Evolutionary conservation across 2,888 invertebrate genomes (phyloP), one percentile per base, ranked within the genome.

Genomic region (Entomobrya multifasciata): DNA sequence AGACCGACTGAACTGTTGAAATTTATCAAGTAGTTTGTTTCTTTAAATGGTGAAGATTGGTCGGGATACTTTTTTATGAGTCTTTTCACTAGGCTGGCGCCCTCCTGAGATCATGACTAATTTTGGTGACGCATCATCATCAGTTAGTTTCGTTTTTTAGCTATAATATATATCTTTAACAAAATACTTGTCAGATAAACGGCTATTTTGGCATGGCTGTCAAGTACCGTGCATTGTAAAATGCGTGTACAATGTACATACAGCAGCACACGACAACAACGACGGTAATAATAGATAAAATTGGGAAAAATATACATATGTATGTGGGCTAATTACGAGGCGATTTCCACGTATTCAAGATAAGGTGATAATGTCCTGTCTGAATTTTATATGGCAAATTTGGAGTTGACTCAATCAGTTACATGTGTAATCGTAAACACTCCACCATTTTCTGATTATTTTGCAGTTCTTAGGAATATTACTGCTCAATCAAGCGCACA

Each of bases 101-200:
- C 86, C 86, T 80, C 74, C 80, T 86, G 80, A 36, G 80, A 74
- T 85, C 86, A 86, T 86, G 86, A 86, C 86, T 86, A 86, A 80
- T 86, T 86, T 86, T 80, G 86, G 86, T 77, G 57, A 67, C 49
- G 55, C 55, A 49, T 84, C 41, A 20, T 22, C 52, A 76, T 76
- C 76, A 36, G 57, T 20, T 36, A 76, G 74, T 55, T 76, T 76
- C 74, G 52, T 76, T 76, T 76, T 36, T 36, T 36, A n/a, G n/a
- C n/a, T n/a, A n/a, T 25, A 27, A 74, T 52, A 74, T 17, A 41
- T n/a, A n/a, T n/a, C n/a, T n/a, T n/a, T n/a, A n/a, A n/a, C 36
- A 49, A 27, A 62, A 27, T 55, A 44, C 77, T 44, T 25, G 60
- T 15, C 57, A 30, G 60, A 25, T 62, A 62, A 62, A 78, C 41